Evolutionary conservation across 2,888 invertebrate species (phyloP).

Genomic region (Drosophila imparisetae): DNA sequence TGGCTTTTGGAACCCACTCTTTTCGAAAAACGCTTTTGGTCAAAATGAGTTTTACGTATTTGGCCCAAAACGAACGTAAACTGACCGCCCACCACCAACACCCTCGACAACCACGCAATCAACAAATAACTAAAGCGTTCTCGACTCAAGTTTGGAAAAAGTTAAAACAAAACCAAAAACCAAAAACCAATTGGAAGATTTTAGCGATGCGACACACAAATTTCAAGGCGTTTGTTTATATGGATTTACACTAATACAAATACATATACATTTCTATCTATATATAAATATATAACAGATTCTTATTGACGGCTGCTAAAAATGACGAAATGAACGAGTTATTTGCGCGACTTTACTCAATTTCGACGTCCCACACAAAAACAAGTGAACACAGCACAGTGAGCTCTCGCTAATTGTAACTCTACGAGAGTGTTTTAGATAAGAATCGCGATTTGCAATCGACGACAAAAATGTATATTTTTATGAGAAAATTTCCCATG

Average conservation of each 20-base stretch:
- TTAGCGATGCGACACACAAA: constrained; percentile 54
- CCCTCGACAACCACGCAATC: constrained; percentile 39
- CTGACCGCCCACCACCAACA: constrained; percentile 49
- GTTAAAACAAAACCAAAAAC: constrained; percentile 14
- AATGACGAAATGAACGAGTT: constrained; percentile 76
- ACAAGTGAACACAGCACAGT: constrained; percentile 21
- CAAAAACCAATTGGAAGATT: constrained; percentile 59
- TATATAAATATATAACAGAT: constrained; percentile 49
- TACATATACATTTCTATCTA: constrained; percentile 10
- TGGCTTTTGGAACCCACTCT: constrained; percentile 48
- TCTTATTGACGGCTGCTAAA: constrained; percentile 66
- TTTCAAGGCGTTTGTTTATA: constrained; percentile 59
- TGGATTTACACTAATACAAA: constrained; percentile 57
- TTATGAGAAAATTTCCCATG: not conserved
- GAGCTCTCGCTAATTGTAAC: not conserved
- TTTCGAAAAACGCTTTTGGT: constrained; percentile 64
- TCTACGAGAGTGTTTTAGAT: not conserved
- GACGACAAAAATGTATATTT: not conserved
- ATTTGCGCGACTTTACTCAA: constrained; percentile 71
- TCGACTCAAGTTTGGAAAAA: constrained; percentile 37
- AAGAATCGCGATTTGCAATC: not conserved
- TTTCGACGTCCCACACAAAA: constrained; percentile 50
- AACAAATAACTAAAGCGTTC: constrained; percentile 49
- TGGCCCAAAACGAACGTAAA: constrained; percentile 40
- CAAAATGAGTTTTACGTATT: constrained; percentile 74